Evolutionary conservation across 2,113 vertebrate genomes (phyloP).

Genomic region (Phylloscopus trochilus): DNA sequence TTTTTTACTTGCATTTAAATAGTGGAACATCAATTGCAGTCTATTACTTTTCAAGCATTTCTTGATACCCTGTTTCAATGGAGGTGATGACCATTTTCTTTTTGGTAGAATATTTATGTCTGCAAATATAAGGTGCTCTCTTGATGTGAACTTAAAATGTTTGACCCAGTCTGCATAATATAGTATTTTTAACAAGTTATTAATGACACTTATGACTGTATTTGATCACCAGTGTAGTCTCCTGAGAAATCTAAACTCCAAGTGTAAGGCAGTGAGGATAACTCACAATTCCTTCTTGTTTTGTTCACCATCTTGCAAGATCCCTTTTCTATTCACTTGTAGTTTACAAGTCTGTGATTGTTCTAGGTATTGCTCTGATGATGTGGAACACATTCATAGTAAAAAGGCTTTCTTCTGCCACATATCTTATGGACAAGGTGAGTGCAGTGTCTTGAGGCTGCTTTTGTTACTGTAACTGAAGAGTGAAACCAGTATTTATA

Average conservation of each 20-base stretch:
- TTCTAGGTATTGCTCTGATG: constrained; percentile 88
- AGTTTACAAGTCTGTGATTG: not conserved
- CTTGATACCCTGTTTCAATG: not conserved
- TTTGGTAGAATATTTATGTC: not conserved
- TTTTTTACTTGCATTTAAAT: not conserved
- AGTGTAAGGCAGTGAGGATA: not conserved
- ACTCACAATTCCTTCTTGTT: not conserved
- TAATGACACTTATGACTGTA: not conserved
- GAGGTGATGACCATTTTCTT: not conserved
- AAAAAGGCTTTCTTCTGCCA: constrained; percentile 91
- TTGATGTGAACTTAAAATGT: not conserved
- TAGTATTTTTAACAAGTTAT: not conserved
- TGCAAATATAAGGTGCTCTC: not conserved
- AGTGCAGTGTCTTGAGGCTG: not conserved
- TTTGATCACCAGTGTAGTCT: not conserved
- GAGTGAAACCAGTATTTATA: not conserved
- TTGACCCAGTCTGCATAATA: not conserved
- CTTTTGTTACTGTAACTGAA: not conserved
- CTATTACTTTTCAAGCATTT: not conserved
- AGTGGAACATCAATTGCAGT: not conserved
- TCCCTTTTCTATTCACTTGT: not conserved
- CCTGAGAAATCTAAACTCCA: not conserved
- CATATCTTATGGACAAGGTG: constrained; percentile 95
- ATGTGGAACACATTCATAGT: constrained; percentile 98
- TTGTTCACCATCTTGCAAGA: not conserved